phyloP scores from a whole-genome alignment of 2,888 invertebrate species.

The Caenorhabditis sulstoni region DNA sequence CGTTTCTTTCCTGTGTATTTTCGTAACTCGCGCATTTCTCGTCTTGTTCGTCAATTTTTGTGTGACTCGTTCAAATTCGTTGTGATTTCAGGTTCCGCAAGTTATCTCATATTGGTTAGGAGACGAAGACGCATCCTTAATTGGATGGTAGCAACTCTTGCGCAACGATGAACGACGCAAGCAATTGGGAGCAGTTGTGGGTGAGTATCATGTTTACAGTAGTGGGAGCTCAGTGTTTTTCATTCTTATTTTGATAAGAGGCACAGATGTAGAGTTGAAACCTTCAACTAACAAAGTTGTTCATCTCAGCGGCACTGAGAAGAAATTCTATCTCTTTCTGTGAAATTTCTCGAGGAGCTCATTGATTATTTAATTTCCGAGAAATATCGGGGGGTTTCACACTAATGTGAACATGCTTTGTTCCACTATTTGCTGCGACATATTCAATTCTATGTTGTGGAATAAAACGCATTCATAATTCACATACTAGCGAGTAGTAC shows the following conservation, averaged over 20 bases:
- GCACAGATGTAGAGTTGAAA: too few relatives aligned
- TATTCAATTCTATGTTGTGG: slow-evolving; percentile 3
- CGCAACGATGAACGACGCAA: slow-evolving; percentile 39
- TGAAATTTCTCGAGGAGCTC: too few relatives aligned
- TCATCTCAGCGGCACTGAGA: too few relatives aligned
- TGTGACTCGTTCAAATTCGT: too few relatives aligned
- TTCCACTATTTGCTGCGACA: not conserved
- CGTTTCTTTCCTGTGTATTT: slow-evolving; percentile 3
- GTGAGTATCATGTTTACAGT: slow-evolving; percentile 23
- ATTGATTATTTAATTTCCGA: too few relatives aligned
- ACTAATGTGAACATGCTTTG: too few relatives aligned
- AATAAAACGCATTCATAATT: slow-evolving; percentile 32
- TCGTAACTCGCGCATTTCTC: not conserved
- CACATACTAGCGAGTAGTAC: slow-evolving; percentile 21
- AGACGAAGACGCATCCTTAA: not conserved
- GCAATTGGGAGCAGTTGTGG: slow-evolving; percentile 41
- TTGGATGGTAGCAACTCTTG: slow-evolving; percentile 3
- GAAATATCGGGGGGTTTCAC: not conserved
- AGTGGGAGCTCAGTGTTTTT: too few relatives aligned
- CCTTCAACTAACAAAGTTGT: too few relatives aligned
- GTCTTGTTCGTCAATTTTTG: not conserved
- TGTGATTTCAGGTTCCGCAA: slow-evolving; percentile 9
- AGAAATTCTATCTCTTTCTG: too few relatives aligned
- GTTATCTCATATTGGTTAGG: slow-evolving; percentile 14
- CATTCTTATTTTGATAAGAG: too few relatives aligned